These are phyloP conservation scores for Fregetta grallaria DNA, from an alignment of 2,113 vertebrate species.

Conservation along the genomic window DNA sequence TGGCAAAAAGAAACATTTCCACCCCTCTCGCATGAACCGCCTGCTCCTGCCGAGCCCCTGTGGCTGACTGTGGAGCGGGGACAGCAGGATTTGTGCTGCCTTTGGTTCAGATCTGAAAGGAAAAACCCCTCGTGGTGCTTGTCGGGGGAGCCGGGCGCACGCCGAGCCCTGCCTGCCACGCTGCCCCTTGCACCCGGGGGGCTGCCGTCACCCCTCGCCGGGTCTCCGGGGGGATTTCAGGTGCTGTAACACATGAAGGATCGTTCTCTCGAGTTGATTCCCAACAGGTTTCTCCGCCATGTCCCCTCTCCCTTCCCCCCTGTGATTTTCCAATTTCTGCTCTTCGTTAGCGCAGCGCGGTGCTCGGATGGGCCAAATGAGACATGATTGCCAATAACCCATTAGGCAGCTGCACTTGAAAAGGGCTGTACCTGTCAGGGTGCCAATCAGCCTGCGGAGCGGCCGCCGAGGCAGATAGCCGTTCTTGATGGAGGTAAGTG, in stretches of 20 bases:
- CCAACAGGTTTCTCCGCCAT: neutral
- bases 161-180: fast-evolving
- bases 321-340: neutral
- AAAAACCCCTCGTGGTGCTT: neutral
- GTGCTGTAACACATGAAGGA: neutral
- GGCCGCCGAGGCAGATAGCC: neutral
- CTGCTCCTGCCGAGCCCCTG: neutral
- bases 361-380: neutral
- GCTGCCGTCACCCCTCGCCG: fast-evolving
- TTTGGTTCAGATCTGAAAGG: neutral
- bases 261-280: fast-evolving
- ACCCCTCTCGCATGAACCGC: neutral
- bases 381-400: neutral
- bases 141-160: neutral
- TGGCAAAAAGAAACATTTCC: neutral
- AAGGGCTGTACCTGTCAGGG: neutral
- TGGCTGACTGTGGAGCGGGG: fast-evolving
- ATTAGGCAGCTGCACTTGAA: neutral
- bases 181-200: fast-evolving
- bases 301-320: neutral
- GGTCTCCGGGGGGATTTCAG: neutral
- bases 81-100: neutral
- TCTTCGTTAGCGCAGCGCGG: fast-evolving
- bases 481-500: neutral
- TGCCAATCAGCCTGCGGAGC: neutral